phyloP scores from a whole-genome alignment of 2,888 invertebrate species.

The Stenodera caucasica region DNA sequence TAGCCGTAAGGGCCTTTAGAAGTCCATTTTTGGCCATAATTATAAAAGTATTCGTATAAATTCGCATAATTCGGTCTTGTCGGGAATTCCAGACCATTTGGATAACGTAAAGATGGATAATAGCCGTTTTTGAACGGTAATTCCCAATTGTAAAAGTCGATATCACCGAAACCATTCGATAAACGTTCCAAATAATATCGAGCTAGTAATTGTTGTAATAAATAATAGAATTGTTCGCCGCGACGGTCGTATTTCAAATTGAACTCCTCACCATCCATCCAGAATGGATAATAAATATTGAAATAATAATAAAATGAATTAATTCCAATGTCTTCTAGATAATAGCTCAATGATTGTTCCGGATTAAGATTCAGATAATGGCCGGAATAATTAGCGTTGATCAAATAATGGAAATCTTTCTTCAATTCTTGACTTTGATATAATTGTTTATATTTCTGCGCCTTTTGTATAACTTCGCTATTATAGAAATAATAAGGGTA shows the following conservation, averaged over 20 bases:
- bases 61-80: constrained; percentile 63
- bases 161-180: constrained; percentile 69
- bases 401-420: constrained; percentile 55
- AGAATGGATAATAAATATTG: constrained; percentile 65
- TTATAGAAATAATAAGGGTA: constrained; percentile 73
- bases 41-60: constrained; percentile 55
- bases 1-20: constrained; percentile 58
- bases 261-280: constrained; percentile 62
- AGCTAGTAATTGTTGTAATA: constrained; percentile 69
- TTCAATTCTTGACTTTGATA: constrained; percentile 42
- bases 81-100: constrained; percentile 69
- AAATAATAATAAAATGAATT: constrained; percentile 68
- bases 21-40: constrained; percentile 43
- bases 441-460: constrained; percentile 64
- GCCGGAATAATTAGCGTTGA: constrained; percentile 66
- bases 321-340: constrained; percentile 71
- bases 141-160: constrained; percentile 61
- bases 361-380: constrained; percentile 60
- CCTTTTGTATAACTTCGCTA: constrained; percentile 67
- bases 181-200: constrained; percentile 77
- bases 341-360: constrained; percentile 66
- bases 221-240: constrained; percentile 67
- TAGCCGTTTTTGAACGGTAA: constrained; percentile 62
- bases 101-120: constrained; percentile 64
- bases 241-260: constrained; percentile 59